These are phyloP conservation scores for Stenichneumon culpator DNA, from an alignment of 2,888 invertebrate species.

Conservation along the genomic window DNA sequence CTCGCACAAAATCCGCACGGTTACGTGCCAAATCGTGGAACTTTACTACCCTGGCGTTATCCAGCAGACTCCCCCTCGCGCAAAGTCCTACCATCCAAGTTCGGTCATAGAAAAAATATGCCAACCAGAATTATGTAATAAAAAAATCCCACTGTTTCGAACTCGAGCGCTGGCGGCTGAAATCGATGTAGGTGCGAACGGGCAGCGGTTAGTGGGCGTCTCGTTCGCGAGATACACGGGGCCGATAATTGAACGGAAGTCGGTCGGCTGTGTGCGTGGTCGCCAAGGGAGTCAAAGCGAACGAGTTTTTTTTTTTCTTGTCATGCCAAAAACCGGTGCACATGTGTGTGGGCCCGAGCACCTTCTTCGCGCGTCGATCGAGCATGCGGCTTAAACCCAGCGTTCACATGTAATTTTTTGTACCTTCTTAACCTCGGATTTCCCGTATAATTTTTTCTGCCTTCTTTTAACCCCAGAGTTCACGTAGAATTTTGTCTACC, in stretches of 20 bases:
- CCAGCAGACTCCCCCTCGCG: background rate
- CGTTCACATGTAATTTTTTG: too few relatives aligned
- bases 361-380: slow-evolving; percentile 42
- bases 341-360: background rate
- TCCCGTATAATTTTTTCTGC: too few relatives aligned
- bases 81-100: background rate
- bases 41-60: background rate
- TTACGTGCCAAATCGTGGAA: slow-evolving; percentile 53
- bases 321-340: background rate
- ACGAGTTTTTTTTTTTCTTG: background rate
- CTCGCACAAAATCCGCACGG: slow-evolving; percentile 17
- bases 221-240: slow-evolving; percentile 54
- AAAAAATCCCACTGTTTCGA: background rate
- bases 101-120: background rate
- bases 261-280: slow-evolving; percentile 34
- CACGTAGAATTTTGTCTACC: too few relatives aligned
- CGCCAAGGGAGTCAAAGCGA: background rate
- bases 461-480: slow-evolving; percentile 23
- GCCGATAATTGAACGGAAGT: slow-evolving; percentile 54
- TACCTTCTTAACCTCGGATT: too few relatives aligned
- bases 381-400: slow-evolving; percentile 48
- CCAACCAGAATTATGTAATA: too few relatives aligned
- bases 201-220: slow-evolving; percentile 26
- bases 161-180: background rate
- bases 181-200: slow-evolving; percentile 42